Conservation (phyloP, 1,140 invertebrate genomes). For the Musca domestica region DNA sequence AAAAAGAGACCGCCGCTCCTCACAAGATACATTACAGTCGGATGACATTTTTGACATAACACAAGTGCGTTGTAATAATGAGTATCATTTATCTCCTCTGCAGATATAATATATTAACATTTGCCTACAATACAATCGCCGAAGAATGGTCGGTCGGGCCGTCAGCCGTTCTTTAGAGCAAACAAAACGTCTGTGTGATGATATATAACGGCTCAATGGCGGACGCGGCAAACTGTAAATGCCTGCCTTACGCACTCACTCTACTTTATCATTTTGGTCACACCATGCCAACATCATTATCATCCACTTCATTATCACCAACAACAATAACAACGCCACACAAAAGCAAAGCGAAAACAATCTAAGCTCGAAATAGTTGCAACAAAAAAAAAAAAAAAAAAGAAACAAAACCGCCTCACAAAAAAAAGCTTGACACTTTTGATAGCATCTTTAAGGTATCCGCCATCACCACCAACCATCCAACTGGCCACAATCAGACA, state of each 20-base stretch:
- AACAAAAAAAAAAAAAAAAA: neutral
- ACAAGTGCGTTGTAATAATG: constrained; percentile 24
- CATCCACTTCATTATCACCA: neutral
- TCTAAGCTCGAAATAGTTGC: neutral
- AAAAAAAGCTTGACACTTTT: constrained; percentile 39
- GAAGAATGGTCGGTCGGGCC: neutral
- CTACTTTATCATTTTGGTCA: constrained; percentile 11
- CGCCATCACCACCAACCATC: neutral
- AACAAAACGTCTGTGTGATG: neutral
- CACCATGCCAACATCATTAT: neutral
- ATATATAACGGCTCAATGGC: neutral
- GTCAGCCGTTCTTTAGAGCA: neutral
- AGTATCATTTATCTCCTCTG: constrained; percentile 18
- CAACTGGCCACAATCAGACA: neutral
- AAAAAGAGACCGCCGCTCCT: constrained; percentile 4
- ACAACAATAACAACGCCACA: neutral
- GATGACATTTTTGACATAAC: constrained; percentile 24
- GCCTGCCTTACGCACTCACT: constrained; percentile 7
- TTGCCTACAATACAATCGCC: neutral
- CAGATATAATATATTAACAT: constrained; percentile 21
- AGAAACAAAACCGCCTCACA: no score
- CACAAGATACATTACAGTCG: constrained; percentile 17
- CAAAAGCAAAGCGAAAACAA: neutral
- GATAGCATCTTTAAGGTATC: constrained; percentile 19
- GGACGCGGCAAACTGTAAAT: neutral